A percentile compares a stretch with the other conserved stretches of the same genome.
Evolutionary conservation across 2,113 vertebrate species (phyloP).

Genomic region (Vulpes ferrilata): DNA sequence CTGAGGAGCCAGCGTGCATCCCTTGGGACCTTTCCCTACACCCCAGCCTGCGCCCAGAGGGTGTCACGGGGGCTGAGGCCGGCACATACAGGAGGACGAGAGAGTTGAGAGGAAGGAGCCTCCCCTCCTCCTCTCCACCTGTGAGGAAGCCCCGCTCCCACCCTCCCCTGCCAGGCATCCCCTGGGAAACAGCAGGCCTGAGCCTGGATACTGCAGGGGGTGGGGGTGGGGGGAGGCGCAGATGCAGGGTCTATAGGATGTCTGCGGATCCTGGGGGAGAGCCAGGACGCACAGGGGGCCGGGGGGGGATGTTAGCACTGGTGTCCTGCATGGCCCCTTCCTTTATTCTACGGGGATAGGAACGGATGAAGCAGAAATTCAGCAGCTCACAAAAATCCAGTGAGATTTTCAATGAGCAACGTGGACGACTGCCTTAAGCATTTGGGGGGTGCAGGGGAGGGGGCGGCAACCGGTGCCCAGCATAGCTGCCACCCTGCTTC

Average conservation of each 20-base stretch:
- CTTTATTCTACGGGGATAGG: background rate
- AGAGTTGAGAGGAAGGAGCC: background rate
- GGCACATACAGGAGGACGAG: background rate
- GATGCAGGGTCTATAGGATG: background rate
- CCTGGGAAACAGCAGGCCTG: background rate
- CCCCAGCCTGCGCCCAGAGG: background rate
- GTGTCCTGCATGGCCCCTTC: background rate
- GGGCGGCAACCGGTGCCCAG: background rate
- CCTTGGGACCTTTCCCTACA: too few relatives aligned
- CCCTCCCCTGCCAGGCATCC: background rate
- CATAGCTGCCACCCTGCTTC: background rate
- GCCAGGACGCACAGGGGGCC: fast-evolving
- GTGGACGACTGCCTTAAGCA: background rate
- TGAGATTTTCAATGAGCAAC: background rate
- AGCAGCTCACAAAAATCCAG: background rate
- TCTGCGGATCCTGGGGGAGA: background rate
- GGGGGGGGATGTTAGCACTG: background rate
- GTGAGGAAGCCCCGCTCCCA: too few relatives aligned
- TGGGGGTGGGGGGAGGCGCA: background rate
- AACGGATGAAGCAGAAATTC: background rate
- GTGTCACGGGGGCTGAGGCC: fast-evolving
- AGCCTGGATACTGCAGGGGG: too few relatives aligned
- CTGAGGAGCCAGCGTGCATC: background rate
- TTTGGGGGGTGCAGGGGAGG: background rate
- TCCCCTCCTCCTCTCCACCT: background rate